Percentiles rank a stretch among this genome's conserved stretches.
Evolutionary conservation across 1,140 invertebrate genomes (phyloP).

Genomic region (Mizuhopecten yessoensis): DNA sequence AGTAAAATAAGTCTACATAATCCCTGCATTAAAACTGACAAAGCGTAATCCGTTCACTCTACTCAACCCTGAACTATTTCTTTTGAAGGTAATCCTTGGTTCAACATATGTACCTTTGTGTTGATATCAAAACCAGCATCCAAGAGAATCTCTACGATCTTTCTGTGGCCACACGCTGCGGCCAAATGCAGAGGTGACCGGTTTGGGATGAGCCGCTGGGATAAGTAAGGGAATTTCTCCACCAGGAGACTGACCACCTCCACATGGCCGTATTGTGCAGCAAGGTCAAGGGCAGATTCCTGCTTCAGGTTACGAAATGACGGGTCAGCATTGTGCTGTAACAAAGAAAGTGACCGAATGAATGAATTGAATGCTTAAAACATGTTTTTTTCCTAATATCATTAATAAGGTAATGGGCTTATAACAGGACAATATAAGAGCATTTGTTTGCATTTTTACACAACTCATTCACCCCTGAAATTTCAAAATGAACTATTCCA

Average conservation of each 20-base stretch:
- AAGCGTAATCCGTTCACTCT: too few relatives aligned
- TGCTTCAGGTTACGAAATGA: conserved; percentile 93
- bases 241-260: conserved; percentile 95
- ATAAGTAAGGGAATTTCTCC: conserved; percentile 76
- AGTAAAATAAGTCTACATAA: too few relatives aligned
- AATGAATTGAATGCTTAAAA: too few relatives aligned
- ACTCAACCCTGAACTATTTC: too few relatives aligned
- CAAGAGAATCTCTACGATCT: conserved; percentile 92
- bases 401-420: too few relatives aligned
- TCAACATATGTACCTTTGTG: conserved; percentile 74
- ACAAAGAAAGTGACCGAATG: conserved; percentile 56
- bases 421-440: too few relatives aligned
- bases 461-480: too few relatives aligned
- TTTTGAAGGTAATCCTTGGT: too few relatives aligned
- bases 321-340: conserved; percentile 93
- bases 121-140: conserved; percentile 95
- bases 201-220: conserved; percentile 85
- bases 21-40: too few relatives aligned
- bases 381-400: too few relatives aligned
- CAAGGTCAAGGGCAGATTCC: conserved; percentile 96
- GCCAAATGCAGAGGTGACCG: conserved; percentile 97
- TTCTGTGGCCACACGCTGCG: conserved; percentile 95
- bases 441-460: too few relatives aligned
- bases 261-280: conserved; percentile 91
- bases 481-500: too few relatives aligned